phyloP scores from a whole-genome alignment of 2,113 vertebrate genomes.

The Anthoscopus minutus region DNA sequence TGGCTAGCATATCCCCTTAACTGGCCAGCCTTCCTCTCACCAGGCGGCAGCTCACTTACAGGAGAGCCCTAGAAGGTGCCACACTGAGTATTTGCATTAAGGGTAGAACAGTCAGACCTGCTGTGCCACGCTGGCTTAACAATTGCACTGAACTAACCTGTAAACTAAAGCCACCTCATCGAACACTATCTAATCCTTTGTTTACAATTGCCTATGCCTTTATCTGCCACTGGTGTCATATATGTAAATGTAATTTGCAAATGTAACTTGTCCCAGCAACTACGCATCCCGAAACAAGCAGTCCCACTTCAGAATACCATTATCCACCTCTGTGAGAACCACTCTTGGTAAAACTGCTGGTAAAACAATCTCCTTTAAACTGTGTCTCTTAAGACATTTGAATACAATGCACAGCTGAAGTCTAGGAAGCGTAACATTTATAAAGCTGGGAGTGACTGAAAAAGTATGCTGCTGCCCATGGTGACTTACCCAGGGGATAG shows the following conservation, averaged over 20 bases:
- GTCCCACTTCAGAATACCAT: background rate
- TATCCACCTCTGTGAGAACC: accelerated
- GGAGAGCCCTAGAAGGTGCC: accelerated
- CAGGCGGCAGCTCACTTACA: background rate
- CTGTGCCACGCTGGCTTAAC: background rate
- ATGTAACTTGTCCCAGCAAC: background rate
- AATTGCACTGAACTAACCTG: background rate
- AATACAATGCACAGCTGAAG: background rate
- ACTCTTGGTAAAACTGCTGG: background rate
- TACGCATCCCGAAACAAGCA: background rate
- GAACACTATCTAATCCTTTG: background rate
- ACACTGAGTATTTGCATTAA: accelerated
- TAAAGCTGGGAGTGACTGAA: background rate
- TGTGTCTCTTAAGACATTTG: background rate
- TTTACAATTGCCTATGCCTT: background rate
- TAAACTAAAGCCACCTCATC: background rate
- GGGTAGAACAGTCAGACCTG: background rate
- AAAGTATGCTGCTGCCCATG: background rate
- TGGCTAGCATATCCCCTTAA: background rate
- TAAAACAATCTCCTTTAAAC: background rate
- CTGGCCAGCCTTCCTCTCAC: background rate
- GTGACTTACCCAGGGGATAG: background rate
- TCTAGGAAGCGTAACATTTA: background rate
- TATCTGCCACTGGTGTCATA: background rate
- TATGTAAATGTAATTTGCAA: background rate